Evolutionary conservation across 1,140 invertebrate genomes (phyloP).

Genomic region (Melipona quadrifasciata): DNA sequence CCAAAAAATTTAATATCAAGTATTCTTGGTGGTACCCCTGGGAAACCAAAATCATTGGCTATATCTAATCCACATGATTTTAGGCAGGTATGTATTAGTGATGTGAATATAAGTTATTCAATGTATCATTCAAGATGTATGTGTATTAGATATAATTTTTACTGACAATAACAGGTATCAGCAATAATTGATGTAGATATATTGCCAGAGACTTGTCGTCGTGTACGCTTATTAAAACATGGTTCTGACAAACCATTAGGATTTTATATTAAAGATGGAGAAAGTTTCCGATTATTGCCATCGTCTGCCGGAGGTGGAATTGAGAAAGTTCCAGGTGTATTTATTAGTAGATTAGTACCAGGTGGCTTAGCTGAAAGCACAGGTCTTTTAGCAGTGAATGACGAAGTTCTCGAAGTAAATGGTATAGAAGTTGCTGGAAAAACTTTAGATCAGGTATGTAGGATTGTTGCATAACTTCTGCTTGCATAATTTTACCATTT

Average conservation of each 20-base stretch:
- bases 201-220: slow-evolving; percentile 97
- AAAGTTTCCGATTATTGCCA: slow-evolving; percentile 91
- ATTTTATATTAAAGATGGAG: slow-evolving; percentile 97
- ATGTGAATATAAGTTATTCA: background rate
- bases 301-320: slow-evolving; percentile 87
- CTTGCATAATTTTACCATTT: background rate
- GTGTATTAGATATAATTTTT: slow-evolving; percentile 3
- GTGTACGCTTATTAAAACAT: slow-evolving; percentile 98
- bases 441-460: slow-evolving; percentile 95
- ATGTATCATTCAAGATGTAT: background rate
- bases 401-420: slow-evolving; percentile 99
- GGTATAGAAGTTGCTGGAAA: slow-evolving; percentile 99
- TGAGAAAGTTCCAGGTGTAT: slow-evolving; percentile 96
- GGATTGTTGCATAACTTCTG: background rate
- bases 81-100: slow-evolving; percentile 87
- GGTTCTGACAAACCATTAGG: slow-evolving; percentile 98
- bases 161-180: slow-evolving; percentile 86
- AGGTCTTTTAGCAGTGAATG: slow-evolving; percentile 98
- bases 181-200: slow-evolving; percentile 99
- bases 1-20: slow-evolving; percentile 91
- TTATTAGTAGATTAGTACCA: slow-evolving; percentile 95
- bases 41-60: slow-evolving; percentile 91
- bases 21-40: slow-evolving; percentile 91
- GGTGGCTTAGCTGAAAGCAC: slow-evolving; percentile 96
- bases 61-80: slow-evolving; percentile 99